Evolutionary conservation across 2,113 vertebrate genomes (phyloP).

Genomic region (Scytalopus superciliaris): DNA sequence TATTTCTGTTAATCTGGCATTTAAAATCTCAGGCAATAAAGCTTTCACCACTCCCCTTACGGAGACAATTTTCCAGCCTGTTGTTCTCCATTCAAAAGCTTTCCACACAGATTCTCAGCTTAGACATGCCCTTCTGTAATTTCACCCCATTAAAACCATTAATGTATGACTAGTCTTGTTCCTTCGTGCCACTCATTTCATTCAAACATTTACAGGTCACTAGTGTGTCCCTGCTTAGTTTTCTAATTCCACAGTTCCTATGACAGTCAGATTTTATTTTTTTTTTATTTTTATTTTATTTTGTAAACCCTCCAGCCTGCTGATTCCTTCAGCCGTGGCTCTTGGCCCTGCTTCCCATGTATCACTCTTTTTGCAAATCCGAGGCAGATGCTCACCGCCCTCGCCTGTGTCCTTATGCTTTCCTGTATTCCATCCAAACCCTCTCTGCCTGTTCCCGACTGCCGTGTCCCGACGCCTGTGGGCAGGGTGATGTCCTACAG

Average conservation of each 20-base stretch:
- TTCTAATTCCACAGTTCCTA: background rate
- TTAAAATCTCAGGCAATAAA: slow-evolving; percentile 22
- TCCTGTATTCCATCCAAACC: background rate
- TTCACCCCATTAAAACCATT: background rate
- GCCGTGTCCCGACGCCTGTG: fast-evolving
- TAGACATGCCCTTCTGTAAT: background rate
- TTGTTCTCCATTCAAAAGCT: background rate
- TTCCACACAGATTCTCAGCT: background rate
- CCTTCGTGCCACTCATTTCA: background rate
- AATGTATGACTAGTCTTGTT: background rate
- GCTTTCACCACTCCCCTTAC: slow-evolving; percentile 12
- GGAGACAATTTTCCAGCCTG: background rate
- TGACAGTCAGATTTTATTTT: background rate
- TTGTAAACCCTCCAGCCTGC: background rate
- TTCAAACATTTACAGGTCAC: background rate
- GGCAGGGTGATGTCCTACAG: fast-evolving
- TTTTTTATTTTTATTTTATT: background rate
- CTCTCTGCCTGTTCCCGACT: background rate
- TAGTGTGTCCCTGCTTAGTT: background rate
- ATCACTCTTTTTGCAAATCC: background rate
- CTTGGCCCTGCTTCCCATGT: background rate
- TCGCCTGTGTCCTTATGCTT: background rate
- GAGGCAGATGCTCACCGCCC: background rate
- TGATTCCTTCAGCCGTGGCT: background rate
- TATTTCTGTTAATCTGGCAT: background rate